Percentiles rank a stretch among this genome's conserved stretches.
Evolutionary conservation across 2,888 invertebrate genomes (phyloP).

Genomic region (Eurytoma adleriae): DNA sequence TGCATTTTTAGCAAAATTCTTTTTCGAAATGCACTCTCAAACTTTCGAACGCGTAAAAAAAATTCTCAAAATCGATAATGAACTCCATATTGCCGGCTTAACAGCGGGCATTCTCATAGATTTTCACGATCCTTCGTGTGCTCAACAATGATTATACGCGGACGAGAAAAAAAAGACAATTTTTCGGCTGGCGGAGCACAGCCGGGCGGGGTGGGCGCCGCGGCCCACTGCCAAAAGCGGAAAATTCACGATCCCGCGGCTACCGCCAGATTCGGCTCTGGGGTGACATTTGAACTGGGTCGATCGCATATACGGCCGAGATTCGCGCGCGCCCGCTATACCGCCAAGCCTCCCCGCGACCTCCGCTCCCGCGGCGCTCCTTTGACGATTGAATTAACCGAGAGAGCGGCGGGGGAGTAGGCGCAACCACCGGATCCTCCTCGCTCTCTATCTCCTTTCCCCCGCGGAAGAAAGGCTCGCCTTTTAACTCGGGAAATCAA

Average conservation of each 20-base stretch:
- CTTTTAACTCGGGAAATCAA: no score
- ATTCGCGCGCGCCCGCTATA: neutral
- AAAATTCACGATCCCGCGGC: slow-evolving; percentile 42
- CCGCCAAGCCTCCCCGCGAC: neutral
- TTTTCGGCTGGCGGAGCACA: slow-evolving; percentile 33
- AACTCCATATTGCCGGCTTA: no score
- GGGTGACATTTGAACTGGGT: slow-evolving; percentile 27
- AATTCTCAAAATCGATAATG: no score
- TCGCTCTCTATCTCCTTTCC: neutral
- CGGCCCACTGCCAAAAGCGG: slow-evolving; percentile 23
- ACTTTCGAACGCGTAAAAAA: no score
- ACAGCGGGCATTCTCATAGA: neutral
- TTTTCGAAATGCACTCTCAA: no score
- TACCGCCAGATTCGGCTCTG: slow-evolving; percentile 17
- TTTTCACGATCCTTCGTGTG: neutral
- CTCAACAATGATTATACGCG: neutral
- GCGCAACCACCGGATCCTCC: neutral
- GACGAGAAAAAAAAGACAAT: slow-evolving; percentile 23
- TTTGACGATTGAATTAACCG: slow-evolving; percentile 16
- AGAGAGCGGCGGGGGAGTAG: neutral
- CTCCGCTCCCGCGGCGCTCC: no score
- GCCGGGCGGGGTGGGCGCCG: neutral
- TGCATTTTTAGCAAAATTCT: no score
- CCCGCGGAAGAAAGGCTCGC: neutral
- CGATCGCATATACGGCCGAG: slow-evolving; percentile 18